Evolutionary conservation across 2,113 vertebrate species (phyloP).

Genomic region (Oostethus manadensis): DNA sequence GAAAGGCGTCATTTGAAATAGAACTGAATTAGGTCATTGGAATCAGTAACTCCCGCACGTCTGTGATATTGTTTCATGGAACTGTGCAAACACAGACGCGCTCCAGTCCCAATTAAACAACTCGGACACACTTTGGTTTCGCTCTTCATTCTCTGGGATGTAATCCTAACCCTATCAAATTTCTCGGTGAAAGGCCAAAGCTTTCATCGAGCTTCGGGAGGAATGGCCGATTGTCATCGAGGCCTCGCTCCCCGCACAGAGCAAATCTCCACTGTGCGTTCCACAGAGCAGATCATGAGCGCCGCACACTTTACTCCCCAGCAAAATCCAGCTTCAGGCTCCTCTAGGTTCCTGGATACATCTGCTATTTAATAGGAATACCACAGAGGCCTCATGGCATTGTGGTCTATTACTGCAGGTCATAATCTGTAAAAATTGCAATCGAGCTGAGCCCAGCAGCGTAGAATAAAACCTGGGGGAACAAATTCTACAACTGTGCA

Average conservation of each 20-base stretch:
- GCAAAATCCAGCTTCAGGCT: constrained; percentile 43
- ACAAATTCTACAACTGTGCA: constrained; percentile 58
- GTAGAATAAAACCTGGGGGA: constrained; percentile 46
- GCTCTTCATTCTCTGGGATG: constrained; percentile 20
- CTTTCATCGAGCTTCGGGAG: constrained; percentile 30
- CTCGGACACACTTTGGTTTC: constrained; percentile 32
- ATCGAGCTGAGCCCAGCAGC: constrained; percentile 35
- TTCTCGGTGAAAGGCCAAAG: constrained; percentile 39
- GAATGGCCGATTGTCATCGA: constrained; percentile 44
- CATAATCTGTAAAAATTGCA: constrained; percentile 60
- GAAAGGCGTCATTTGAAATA: no score
- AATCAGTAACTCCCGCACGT: not conserved
- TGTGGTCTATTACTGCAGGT: constrained; percentile 37
- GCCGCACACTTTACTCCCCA: constrained; percentile 30
- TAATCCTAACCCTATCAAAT: constrained; percentile 54
- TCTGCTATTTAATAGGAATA: constrained; percentile 45
- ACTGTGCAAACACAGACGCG: constrained; percentile 28
- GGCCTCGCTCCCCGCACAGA: constrained; percentile 21
- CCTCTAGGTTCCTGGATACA: constrained; percentile 39
- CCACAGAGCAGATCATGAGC: constrained; percentile 29
- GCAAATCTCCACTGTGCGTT: constrained; percentile 33
- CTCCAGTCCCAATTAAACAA: constrained; percentile 7
- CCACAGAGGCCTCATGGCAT: constrained; percentile 43
- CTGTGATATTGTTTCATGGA: constrained; percentile 27
- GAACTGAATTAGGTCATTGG: no score